Evolutionary conservation across 2,888 invertebrate species (phyloP).

Genomic region (Blera fallax): DNA sequence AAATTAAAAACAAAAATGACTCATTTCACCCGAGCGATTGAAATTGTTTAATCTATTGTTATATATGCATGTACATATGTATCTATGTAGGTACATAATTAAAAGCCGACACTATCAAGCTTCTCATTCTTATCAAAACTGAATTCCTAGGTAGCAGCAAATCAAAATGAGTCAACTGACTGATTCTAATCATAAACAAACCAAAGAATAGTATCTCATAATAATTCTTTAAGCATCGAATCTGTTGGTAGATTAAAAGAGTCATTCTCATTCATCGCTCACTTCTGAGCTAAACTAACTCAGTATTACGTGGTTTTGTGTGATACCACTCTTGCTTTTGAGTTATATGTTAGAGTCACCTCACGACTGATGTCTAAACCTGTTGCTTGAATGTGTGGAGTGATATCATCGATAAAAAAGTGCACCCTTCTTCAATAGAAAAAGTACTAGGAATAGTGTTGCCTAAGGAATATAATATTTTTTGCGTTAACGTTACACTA

Average conservation of each 20-base stretch:
- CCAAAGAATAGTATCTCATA: conserved; percentile 22
- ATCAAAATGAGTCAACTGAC: conserved; percentile 29
- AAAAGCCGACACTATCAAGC: not conserved
- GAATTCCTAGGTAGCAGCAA: conserved; percentile 5
- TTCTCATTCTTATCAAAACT: not conserved
- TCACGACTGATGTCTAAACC: not conserved
- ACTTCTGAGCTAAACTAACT: not conserved
- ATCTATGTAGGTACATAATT: too few species aligned
- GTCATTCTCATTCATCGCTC: not conserved
- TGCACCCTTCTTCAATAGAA: not conserved
- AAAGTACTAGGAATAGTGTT: not conserved
- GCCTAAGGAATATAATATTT: not conserved
- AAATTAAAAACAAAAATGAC: conserved; percentile 33
- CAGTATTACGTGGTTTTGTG: conserved; percentile 3
- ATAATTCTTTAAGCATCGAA: not conserved
- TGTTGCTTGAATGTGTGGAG: conserved; percentile 16
- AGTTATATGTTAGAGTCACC: conserved; percentile 11
- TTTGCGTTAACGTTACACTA: too few species aligned
- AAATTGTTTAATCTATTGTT: conserved; percentile 1
- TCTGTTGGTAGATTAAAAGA: not conserved
- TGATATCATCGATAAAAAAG: not conserved
- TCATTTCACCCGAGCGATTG: conserved; percentile 26
- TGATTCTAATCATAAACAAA: not conserved
- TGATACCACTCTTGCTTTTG: not conserved
- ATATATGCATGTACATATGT: too few species aligned